Evolutionary conservation across 2,888 invertebrate species (phyloP), one percentile per base, ranked within the genome.

Genomic region (Teinopalpus imperialis): DNA sequence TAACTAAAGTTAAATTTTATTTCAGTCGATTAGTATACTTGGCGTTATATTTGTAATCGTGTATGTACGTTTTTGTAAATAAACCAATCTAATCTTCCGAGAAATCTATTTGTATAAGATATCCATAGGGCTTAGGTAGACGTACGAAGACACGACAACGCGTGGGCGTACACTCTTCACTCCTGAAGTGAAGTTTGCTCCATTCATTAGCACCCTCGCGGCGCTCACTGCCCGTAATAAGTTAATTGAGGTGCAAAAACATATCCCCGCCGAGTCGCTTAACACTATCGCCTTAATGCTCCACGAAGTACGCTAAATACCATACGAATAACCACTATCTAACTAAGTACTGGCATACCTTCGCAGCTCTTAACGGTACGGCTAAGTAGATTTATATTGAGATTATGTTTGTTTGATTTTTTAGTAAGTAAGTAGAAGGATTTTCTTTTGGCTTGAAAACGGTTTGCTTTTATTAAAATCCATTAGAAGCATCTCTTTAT

Each of bases 171-270:
- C 20, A 10, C 35, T 35, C 35, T 20, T 4, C 35, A 23, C 32
- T n/a, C 54, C 54, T 48, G 49, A 48, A 51, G 41, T 13, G 4
- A 36, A 45, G 53, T 59, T 52, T 59, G 50, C 48, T 32, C 46
- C 30, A 41, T 34, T 59, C 49, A 74, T 81, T 82, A 82, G 59
- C 81, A 54, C 57, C 39, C 36, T 49, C 40, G 51, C 61, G 54
- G 58, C 53, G 57, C 72, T 60, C 65, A 60, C 65, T 57, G 57
- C 61, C 66, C 74, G 69, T 87, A 87, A 87, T 80, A 73, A 75
- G 81, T 80, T 86, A 79, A 87, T 87, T 85, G 85, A 83, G 68
- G 86, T 83, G 87, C 83, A 81, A 86, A 87, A 87, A 83, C 69
- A 64, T 57, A 63, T 56, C 56, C 52, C 51, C 47, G 43, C 61